A percentile compares a stretch with the other conserved stretches of the same genome.
Conservation (phyloP, 2,113 vertebrate species). For the Megaceryle torquata region DNA sequence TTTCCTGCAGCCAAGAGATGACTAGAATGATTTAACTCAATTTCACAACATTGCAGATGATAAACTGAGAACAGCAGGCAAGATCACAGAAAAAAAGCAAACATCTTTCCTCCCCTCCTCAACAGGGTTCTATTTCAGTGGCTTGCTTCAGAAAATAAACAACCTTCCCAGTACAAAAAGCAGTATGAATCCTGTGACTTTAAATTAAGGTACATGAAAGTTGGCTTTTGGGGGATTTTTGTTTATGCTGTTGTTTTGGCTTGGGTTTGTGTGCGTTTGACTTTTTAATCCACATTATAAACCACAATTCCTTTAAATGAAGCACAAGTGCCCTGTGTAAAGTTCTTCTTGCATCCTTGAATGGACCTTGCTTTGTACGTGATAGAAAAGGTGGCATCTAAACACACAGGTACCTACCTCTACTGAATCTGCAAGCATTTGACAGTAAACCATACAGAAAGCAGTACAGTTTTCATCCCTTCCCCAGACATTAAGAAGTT, state of each 20-base stretch:
- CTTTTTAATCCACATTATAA: neutral
- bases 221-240: too few species aligned
- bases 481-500: neutral
- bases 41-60: constrained; percentile 35
- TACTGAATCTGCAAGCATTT: neutral
- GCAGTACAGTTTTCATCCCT: neutral
- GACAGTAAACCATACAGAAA: neutral
- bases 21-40: constrained; percentile 1
- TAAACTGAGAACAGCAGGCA: constrained; percentile 16
- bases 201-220: neutral
- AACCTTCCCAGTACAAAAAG: neutral
- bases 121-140: neutral
- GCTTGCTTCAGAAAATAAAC: neutral
- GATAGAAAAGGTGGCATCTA: neutral
- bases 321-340: fast-evolving
- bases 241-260: neutral
- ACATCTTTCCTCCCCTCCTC: neutral
- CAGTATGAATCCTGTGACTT: neutral
- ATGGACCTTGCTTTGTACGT: fast-evolving
- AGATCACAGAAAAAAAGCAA: neutral
- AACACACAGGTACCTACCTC: neutral
- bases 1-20: constrained; percentile 8
- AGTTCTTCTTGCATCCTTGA: neutral
- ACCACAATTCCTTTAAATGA: neutral
- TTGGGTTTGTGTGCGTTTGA: neutral